Evolutionary conservation across 2,888 invertebrate genomes (phyloP).

Genomic region (Acronicta aceris): DNA sequence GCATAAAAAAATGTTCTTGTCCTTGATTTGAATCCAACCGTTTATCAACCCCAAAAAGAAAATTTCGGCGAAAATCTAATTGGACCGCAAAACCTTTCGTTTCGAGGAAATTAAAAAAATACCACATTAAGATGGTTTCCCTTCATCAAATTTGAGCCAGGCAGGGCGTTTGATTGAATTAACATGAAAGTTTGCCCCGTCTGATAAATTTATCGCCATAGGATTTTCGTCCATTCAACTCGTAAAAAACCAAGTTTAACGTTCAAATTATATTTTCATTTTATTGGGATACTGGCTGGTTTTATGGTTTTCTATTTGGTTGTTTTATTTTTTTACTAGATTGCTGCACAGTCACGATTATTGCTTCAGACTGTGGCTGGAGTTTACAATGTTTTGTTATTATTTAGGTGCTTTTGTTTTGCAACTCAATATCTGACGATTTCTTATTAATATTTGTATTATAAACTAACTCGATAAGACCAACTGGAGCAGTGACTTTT

Average conservation of each 20-base stretch:
- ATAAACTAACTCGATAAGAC: too few species aligned
- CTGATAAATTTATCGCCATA: slow-evolving; percentile 83
- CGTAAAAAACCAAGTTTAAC: slow-evolving; percentile 76
- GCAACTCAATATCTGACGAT: too few species aligned
- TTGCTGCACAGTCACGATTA: slow-evolving; percentile 28
- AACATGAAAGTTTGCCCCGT: slow-evolving; percentile 80
- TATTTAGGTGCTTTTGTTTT: neutral
- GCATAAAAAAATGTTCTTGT: neutral
- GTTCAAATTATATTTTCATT: slow-evolving; percentile 77
- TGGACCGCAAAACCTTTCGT: slow-evolving; percentile 47
- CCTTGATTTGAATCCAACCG: slow-evolving; percentile 16
- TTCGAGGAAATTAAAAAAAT: slow-evolving; percentile 65
- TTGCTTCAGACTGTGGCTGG: slow-evolving; percentile 10
- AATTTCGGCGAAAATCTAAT: slow-evolving; percentile 41
- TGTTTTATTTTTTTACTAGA: slow-evolving; percentile 44
- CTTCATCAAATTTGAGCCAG: slow-evolving; percentile 84
- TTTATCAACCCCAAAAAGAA: slow-evolving; percentile 14
- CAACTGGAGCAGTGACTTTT: too few species aligned
- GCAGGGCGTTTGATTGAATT: slow-evolving; percentile 83
- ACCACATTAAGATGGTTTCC: slow-evolving; percentile 65
- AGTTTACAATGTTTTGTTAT: slow-evolving; percentile 8
- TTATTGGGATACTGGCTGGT: slow-evolving; percentile 67
- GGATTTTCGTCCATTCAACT: slow-evolving; percentile 72
- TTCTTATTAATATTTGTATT: too few species aligned
- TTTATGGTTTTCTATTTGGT: slow-evolving; percentile 70